phyloP scores from a whole-genome alignment of 1,140 invertebrate species.

The Vollenhovia emeryi region DNA sequence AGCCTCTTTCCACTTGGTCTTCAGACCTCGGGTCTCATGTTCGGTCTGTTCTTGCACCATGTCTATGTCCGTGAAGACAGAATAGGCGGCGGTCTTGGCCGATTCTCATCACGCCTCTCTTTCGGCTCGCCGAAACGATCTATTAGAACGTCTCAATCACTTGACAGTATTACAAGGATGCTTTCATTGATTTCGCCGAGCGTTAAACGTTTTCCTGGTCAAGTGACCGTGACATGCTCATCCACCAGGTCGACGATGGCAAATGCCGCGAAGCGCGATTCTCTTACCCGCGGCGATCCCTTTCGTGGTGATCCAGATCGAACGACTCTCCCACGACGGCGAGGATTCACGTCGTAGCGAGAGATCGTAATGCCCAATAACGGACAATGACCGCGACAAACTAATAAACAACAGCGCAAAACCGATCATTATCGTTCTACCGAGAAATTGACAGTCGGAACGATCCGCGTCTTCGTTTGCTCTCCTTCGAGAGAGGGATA shows the following conservation, averaged over 20 bases:
- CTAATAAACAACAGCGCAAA: constrained; percentile 70
- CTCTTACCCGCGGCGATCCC: constrained; percentile 55
- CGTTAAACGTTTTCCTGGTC: constrained; percentile 64
- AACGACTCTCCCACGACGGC: constrained; percentile 72
- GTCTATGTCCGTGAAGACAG: neutral
- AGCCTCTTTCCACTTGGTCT: too few relatives aligned
- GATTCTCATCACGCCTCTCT: neutral
- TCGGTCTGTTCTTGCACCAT: too few relatives aligned
- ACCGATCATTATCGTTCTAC: constrained; percentile 58
- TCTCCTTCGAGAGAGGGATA: neutral
- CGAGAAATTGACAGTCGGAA: constrained; percentile 59
- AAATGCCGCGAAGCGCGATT: constrained; percentile 33
- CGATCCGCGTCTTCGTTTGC: constrained; percentile 26
- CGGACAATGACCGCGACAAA: constrained; percentile 70
- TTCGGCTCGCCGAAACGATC: neutral
- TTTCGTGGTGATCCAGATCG: constrained; percentile 69
- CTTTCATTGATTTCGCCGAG: constrained; percentile 66
- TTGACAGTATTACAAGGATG: constrained; percentile 1
- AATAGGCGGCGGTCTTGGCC: neutral
- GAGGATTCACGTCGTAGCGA: constrained; percentile 35
- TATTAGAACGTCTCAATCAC: constrained; percentile 5
- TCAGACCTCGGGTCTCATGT: too few relatives aligned
- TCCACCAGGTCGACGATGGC: constrained; percentile 39
- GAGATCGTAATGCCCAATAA: constrained; percentile 63
- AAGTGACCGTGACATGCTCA: constrained; percentile 69